Evolutionary conservation across 2,888 invertebrate species (phyloP).

Genomic region (Tetramorium bicarinatum): DNA sequence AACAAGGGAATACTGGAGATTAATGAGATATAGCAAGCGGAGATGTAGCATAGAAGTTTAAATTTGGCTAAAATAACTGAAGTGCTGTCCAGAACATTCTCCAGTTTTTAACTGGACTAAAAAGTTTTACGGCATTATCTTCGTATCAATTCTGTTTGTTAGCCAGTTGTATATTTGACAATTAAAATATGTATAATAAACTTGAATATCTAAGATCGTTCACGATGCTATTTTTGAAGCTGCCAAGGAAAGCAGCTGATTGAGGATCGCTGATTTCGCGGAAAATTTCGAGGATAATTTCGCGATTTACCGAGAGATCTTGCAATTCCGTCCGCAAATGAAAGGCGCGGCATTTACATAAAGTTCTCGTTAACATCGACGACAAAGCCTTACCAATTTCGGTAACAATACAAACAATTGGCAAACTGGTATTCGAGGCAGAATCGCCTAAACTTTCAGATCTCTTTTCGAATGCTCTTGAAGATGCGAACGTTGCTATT

Average conservation of each 20-base stretch:
- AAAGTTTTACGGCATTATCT: neutral
- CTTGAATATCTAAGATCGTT: neutral
- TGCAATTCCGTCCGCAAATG: conserved; percentile 39
- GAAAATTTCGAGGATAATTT: conserved; percentile 19
- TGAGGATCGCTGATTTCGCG: neutral
- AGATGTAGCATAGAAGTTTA: conserved; percentile 38
- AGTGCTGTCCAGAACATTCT: conserved; percentile 31
- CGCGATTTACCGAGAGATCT: conserved; percentile 15
- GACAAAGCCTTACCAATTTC: conserved; percentile 46
- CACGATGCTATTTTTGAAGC: neutral
- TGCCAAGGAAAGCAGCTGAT: neutral
- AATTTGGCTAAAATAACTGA: conserved; percentile 42
- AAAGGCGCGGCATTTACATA: conserved; percentile 62
- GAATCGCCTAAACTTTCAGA: conserved; percentile 11
- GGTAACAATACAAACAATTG: conserved; percentile 62
- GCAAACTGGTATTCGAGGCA: conserved; percentile 43
- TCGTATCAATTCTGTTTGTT: conserved; percentile 5
- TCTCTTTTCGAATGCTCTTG: conserved; percentile 17
- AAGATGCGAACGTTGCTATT: conserved; percentile 36
- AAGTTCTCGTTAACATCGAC: conserved; percentile 66
- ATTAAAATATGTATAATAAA: conserved; percentile 11
- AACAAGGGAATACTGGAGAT: conserved; percentile 43
- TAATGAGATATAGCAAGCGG: conserved; percentile 40
- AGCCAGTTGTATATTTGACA: neutral
- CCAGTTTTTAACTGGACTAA: conserved; percentile 22